Conservation (phyloP, 2,113 vertebrate genomes). For the Caretta caretta region DNA sequence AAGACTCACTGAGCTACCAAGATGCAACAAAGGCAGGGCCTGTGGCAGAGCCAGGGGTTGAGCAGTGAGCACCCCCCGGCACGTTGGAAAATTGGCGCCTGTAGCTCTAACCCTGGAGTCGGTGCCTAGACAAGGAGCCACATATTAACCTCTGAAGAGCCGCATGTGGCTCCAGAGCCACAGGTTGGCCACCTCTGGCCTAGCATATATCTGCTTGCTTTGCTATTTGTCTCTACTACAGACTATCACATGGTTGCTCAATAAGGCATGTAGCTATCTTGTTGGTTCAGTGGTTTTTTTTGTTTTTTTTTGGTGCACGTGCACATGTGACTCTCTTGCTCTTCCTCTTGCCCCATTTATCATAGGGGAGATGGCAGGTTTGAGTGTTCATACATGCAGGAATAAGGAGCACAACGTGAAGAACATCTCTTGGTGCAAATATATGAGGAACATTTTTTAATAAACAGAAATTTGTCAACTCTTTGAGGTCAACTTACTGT, state of each 20-base stretch:
- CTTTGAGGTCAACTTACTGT: not conserved
- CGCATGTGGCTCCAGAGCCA: too few relatives aligned
- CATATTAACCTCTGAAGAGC: too few relatives aligned
- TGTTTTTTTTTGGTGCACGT: not conserved
- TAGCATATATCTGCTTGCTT: too few relatives aligned
- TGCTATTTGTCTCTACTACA: not conserved
- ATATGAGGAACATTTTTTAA: not conserved
- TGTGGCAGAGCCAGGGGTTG: too few relatives aligned
- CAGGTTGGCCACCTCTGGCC: too few relatives aligned
- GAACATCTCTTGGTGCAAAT: not conserved
- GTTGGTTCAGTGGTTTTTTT: not conserved
- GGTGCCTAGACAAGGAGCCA: too few relatives aligned
- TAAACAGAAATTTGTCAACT: not conserved
- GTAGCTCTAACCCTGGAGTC: too few relatives aligned
- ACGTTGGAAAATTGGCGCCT: too few relatives aligned
- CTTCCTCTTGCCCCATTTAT: not conserved
- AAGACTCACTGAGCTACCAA: not conserved
- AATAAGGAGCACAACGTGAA: not conserved
- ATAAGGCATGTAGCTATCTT: not conserved
- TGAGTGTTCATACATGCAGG: not conserved
- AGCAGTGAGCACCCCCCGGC: too few relatives aligned
- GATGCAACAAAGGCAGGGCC: not conserved
- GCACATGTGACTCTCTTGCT: not conserved
- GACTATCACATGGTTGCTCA: not conserved
- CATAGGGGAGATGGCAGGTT: not conserved